phyloP scores from a whole-genome alignment of 2,113 vertebrate species.

The Bungarus multicinctus region DNA sequence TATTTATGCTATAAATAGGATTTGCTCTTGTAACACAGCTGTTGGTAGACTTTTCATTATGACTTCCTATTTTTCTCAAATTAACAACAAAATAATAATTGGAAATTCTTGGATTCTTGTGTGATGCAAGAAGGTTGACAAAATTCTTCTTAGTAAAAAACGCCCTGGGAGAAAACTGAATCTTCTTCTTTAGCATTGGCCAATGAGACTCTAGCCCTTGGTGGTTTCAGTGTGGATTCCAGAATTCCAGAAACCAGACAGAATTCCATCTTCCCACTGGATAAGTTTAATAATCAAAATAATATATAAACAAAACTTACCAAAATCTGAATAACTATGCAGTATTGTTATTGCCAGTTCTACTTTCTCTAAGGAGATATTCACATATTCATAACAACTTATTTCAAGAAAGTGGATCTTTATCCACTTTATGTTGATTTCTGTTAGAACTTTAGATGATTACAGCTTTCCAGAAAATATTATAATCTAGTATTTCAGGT shows the following conservation, averaged over 20 bases:
- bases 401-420: background rate
- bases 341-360: background rate
- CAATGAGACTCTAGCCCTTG: background rate
- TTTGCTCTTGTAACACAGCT: background rate
- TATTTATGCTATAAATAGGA: background rate
- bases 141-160: background rate
- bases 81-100: background rate
- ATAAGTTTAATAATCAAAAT: background rate
- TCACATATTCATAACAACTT: background rate
- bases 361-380: constrained; percentile 4
- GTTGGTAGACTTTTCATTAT: background rate
- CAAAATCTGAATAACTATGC: background rate
- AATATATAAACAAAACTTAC: background rate
- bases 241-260: background rate
- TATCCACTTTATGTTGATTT: background rate
- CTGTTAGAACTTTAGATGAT: background rate
- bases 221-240: background rate
- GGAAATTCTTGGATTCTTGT: background rate
- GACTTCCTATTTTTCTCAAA: background rate
- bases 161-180: background rate
- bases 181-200: background rate
- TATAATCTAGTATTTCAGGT: background rate
- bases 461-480: background rate
- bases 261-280: background rate
- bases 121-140: background rate